Conservation (phyloP, 2,888 invertebrate genomes). For the Drosophila peninsularis region DNA sequence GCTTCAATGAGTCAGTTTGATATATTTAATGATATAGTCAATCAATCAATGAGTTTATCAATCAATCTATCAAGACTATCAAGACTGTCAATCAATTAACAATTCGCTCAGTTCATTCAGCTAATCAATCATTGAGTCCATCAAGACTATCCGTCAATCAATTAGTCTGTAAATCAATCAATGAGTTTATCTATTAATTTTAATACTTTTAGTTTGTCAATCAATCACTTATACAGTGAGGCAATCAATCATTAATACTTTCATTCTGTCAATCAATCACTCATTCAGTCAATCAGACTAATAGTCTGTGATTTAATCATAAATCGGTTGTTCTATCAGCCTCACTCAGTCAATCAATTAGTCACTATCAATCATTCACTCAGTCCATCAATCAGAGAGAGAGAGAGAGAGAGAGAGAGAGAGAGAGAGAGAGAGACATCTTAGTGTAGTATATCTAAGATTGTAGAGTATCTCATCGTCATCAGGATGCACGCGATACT, state of each 20-base stretch:
- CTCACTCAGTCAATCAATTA: background rate
- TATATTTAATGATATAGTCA: too few relatives aligned
- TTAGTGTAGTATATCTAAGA: too few relatives aligned
- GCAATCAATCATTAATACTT: background rate
- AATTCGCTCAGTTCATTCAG: background rate
- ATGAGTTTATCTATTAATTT: background rate
- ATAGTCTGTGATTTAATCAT: background rate
- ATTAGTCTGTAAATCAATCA: background rate
- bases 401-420: too few relatives aligned
- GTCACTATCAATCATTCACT: too few relatives aligned
- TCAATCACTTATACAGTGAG: background rate
- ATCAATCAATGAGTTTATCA: background rate
- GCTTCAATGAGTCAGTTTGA: background rate
- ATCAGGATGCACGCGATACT: background rate
- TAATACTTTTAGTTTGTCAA: background rate
- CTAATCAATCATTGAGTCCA: background rate
- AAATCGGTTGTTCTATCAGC: too few relatives aligned
- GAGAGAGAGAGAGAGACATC: too few relatives aligned
- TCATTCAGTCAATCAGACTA: background rate
- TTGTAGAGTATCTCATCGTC: background rate
- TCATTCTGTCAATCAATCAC: background rate
- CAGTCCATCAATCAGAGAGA: background rate
- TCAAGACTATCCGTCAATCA: background rate
- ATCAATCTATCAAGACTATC: background rate
- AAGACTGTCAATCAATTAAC: background rate